Evolutionary conservation across 23 tunicate genomes (phyloP).

Genomic region (Phallusia fumigata): DNA sequence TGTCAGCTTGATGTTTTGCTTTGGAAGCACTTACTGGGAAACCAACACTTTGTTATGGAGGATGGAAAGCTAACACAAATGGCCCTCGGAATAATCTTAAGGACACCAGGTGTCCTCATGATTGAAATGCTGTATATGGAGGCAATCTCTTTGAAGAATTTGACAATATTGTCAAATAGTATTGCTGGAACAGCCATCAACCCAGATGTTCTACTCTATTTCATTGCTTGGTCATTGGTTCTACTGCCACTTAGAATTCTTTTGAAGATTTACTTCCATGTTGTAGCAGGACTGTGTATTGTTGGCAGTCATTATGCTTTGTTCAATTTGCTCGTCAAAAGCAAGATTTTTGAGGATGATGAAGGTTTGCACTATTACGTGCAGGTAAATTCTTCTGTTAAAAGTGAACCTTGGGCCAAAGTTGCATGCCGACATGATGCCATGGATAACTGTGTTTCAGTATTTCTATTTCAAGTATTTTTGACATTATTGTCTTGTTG

Average conservation of each 20-base stretch:
- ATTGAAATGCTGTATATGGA: constrained; percentile 73
- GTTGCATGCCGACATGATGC: background rate
- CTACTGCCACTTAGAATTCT: constrained; percentile 47
- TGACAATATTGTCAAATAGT: background rate
- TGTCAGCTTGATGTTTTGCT: no score
- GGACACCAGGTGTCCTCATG: constrained; percentile 53
- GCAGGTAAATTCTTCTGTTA: background rate
- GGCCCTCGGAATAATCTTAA: constrained; percentile 32
- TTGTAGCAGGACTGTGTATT: constrained; percentile 21
- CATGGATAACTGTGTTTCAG: constrained; percentile 27
- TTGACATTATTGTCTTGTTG: constrained; percentile 37
- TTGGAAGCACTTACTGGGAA: no score
- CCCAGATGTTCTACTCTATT: constrained; percentile 38
- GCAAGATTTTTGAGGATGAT: constrained; percentile 16
- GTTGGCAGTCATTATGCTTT: constrained; percentile 42
- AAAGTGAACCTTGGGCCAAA: constrained; percentile 21
- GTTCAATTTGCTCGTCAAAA: constrained; percentile 9
- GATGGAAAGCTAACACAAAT: constrained; percentile 7
- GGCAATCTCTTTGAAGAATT: constrained; percentile 35
- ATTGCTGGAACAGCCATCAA: background rate
- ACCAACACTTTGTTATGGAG: constrained; percentile 3
- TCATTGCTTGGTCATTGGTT: constrained; percentile 53
- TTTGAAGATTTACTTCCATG: constrained; percentile 19
- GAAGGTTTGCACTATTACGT: background rate
- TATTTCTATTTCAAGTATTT: constrained; percentile 18